A percentile compares a stretch with the other conserved stretches of the same genome.
Conservation (phyloP, 2,797 vertebrate species). For the Sus cebifrons region DNA sequence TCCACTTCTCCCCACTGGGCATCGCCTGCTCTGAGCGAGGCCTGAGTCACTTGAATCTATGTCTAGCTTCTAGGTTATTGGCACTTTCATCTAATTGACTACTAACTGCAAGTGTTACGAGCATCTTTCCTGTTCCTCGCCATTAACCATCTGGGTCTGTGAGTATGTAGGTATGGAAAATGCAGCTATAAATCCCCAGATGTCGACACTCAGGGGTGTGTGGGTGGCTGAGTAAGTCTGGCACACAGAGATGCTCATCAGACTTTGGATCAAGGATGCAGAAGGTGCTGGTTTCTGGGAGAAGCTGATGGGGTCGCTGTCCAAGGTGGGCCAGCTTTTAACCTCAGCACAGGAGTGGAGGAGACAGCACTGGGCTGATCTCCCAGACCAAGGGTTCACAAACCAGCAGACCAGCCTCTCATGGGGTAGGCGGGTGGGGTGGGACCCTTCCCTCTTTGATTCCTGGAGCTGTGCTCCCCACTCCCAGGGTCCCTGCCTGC, state of each 20-base stretch:
- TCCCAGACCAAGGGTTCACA: background rate
- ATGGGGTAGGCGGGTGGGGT: background rate
- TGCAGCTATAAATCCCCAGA: conserved; percentile 54
- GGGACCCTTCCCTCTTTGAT: background rate
- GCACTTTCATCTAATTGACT: conserved; percentile 67
- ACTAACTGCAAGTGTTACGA: conserved; percentile 66
- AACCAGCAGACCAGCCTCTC: background rate
- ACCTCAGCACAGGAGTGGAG: background rate
- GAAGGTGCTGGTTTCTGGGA: background rate
- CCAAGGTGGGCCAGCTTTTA: background rate
- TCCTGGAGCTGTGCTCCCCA: background rate
- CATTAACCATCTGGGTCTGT: conserved; percentile 81
- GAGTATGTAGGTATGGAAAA: conserved; percentile 29
- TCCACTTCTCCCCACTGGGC: background rate
- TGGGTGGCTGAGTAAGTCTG: conserved; percentile 51
- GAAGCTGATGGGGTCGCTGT: background rate
- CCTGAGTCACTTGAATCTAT: conserved; percentile 66
- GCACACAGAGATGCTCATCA: background rate
- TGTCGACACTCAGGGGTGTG: background rate
- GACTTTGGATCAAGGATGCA: background rate
- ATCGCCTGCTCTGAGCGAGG: conserved; percentile 48
- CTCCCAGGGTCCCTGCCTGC: background rate
- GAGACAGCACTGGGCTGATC: background rate
- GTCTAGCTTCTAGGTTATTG: conserved; percentile 66
- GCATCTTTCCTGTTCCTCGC: conserved; percentile 59